Evolutionary conservation across 2,888 invertebrate species (phyloP).

Genomic region (Xylocampa areola): DNA sequence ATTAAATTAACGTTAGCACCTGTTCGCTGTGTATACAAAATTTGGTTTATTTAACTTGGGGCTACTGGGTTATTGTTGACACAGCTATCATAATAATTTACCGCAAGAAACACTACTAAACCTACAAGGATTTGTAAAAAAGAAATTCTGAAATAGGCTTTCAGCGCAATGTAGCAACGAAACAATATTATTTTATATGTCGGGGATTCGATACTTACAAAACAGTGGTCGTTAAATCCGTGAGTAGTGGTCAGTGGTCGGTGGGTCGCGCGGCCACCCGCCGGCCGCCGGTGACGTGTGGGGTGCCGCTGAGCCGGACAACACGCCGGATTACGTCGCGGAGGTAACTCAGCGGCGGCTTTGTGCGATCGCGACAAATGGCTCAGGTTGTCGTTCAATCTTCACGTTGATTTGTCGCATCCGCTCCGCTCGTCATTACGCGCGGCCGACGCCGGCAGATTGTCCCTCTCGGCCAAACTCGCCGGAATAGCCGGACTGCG

Average conservation of each 20-base stretch:
- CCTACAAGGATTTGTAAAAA: constrained; percentile 1
- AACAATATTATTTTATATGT: constrained; percentile 11
- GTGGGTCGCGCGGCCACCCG: not conserved
- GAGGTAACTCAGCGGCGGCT: constrained; percentile 6
- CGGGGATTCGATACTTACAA: constrained; percentile 3
- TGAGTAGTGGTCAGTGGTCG: not conserved
- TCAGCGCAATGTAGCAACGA: not conserved
- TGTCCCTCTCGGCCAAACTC: constrained; percentile 8
- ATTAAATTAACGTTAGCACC: constrained; percentile 10
- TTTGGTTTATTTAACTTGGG: not conserved
- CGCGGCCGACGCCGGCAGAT: constrained; percentile 5
- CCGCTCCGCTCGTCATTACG: constrained; percentile 4
- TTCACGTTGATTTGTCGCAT: constrained; percentile 17
- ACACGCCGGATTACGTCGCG: constrained; percentile 12
- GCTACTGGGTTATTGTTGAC: not conserved
- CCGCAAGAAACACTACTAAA: constrained; percentile 3
- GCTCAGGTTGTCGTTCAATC: constrained; percentile 17
- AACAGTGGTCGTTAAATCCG: constrained; percentile 4
- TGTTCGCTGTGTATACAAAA: constrained; percentile 3
- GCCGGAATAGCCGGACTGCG: not conserved
- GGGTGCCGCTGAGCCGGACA: constrained; percentile 11
- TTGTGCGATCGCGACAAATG: constrained; percentile 16
- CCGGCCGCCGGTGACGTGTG: constrained; percentile 14
- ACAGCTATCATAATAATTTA: constrained; percentile 1
- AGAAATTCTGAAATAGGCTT: constrained; percentile 1